These are phyloP conservation scores for Dynastes maya DNA, from an alignment of 2,888 invertebrate genomes.

Conservation along the genomic window DNA sequence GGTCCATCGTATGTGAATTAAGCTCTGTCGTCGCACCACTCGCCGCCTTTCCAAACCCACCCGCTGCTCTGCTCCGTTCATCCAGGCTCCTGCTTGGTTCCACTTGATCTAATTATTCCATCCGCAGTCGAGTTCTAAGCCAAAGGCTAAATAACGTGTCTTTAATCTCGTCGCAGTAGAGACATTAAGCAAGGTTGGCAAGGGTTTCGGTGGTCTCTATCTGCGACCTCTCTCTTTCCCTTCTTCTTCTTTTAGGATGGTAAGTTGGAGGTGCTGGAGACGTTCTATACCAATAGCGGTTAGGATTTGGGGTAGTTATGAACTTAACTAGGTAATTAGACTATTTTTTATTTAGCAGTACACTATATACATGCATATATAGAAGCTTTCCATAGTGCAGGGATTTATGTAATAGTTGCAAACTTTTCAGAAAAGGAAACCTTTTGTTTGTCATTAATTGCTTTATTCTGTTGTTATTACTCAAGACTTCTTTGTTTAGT, in stretches of 20 bases:
- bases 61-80: constrained; percentile 55
- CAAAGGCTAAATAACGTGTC: constrained; percentile 69
- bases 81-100: constrained; percentile 60
- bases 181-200: constrained; percentile 46
- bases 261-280: background rate
- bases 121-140: constrained; percentile 66
- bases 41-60: background rate
- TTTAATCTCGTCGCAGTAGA: constrained; percentile 64
- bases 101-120: constrained; percentile 69
- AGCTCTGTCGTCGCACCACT: constrained; percentile 43
- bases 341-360: background rate
- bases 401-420: too few species aligned
- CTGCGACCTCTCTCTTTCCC: background rate
- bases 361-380: too few species aligned
- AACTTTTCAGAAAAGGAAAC: too few species aligned
- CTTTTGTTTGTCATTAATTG: too few species aligned
- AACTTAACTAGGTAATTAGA: background rate
- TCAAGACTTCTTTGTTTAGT: too few species aligned
- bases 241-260: constrained; percentile 18
- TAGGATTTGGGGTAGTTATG: background rate
- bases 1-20: constrained; percentile 63
- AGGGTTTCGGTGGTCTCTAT: constrained; percentile 32
- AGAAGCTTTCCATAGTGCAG: too few species aligned
- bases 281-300: background rate
- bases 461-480: too few species aligned